These are phyloP conservation scores for Cenopis cana DNA, from an alignment of 2,888 invertebrate genomes.

Conservation along the genomic window DNA sequence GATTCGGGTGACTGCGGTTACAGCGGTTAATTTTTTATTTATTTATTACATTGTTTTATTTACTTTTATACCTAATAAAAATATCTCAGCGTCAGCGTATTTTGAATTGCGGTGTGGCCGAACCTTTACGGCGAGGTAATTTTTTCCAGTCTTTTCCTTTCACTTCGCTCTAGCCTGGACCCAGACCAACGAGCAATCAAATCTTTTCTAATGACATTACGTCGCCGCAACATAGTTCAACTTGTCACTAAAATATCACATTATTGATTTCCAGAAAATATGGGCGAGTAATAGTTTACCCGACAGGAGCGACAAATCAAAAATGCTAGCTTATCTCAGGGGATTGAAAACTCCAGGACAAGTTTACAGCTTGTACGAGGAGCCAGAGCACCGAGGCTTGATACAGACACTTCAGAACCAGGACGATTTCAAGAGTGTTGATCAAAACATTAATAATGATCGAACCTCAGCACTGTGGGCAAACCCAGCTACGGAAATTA, in stretches of 20 bases:
- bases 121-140: too few relatives aligned
- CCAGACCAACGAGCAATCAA: too few relatives aligned
- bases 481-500: not conserved
- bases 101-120: too few relatives aligned
- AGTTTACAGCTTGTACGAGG: not conserved
- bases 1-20: too few relatives aligned
- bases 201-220: too few relatives aligned
- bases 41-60: too few relatives aligned
- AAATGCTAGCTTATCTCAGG: constrained; percentile 24
- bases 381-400: not conserved
- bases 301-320: constrained; percentile 20
- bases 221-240: too few relatives aligned
- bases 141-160: too few relatives aligned
- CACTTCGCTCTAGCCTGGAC: too few relatives aligned
- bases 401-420: not conserved
- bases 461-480: not conserved
- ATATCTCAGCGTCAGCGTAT: too few relatives aligned
- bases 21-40: too few relatives aligned
- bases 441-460: not conserved
- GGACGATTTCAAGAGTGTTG: not conserved
- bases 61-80: too few relatives aligned
- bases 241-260: not conserved
- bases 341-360: not conserved
- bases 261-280: constrained; percentile 9
- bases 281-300: constrained; percentile 3